phyloP scores from a whole-genome alignment of 2,113 vertebrate genomes.

The Nestor notabilis region DNA sequence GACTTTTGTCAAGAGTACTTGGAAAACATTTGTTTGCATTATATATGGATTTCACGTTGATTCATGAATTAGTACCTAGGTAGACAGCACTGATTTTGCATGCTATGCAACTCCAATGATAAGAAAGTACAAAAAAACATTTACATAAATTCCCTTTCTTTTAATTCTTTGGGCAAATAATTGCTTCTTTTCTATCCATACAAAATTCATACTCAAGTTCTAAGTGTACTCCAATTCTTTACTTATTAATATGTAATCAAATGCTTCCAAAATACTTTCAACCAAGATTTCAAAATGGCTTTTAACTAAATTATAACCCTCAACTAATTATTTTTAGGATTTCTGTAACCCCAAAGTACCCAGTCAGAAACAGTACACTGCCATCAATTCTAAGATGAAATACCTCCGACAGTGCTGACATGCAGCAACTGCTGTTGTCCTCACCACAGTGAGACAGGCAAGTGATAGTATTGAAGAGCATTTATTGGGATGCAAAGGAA shows the following conservation, averaged over 20 bases:
- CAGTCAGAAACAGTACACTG: background rate
- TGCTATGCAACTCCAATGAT: background rate
- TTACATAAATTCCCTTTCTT: background rate
- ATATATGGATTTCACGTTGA: background rate
- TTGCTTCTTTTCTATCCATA: background rate
- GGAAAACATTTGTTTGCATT: background rate
- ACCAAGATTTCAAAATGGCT: background rate
- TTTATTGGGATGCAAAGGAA: background rate
- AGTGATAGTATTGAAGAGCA: background rate
- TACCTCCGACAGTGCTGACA: background rate
- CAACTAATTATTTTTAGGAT: background rate
- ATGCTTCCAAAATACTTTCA: background rate
- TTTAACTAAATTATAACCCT: background rate
- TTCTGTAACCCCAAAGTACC: background rate
- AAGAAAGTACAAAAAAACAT: background rate
- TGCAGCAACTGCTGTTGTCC: background rate
- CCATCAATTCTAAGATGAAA: background rate
- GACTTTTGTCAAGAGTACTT: background rate
- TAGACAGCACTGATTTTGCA: background rate
- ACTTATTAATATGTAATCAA: background rate
- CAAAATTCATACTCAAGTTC: background rate
- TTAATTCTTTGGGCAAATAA: background rate
- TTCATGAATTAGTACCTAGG: background rate
- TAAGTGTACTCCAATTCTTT: background rate
- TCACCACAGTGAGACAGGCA: background rate